phyloP scores from a whole-genome alignment of 2,113 vertebrate species.

The Alosa alosa region DNA sequence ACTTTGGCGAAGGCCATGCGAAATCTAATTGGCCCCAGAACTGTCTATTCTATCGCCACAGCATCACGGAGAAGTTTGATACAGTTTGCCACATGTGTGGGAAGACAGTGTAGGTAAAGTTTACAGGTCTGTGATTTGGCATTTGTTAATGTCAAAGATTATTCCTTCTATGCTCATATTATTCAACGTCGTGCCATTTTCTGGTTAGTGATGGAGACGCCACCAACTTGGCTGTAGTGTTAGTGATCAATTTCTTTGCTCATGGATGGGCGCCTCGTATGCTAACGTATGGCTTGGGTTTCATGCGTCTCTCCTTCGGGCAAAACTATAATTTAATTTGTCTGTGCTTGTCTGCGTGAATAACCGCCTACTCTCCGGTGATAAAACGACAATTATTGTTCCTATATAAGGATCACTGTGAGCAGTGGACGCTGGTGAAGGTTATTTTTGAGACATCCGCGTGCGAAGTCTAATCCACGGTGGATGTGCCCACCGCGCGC shows the following conservation, averaged over 20 bases:
- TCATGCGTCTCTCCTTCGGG: neutral
- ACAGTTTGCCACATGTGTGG: conserved; percentile 63
- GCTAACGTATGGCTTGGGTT: conserved; percentile 1
- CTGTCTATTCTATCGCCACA: conserved; percentile 44
- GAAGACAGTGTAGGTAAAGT: conserved; percentile 33
- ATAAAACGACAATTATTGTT: neutral
- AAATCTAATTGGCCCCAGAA: conserved; percentile 50
- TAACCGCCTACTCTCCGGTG: conserved; percentile 1
- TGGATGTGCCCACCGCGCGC: conserved; percentile 35
- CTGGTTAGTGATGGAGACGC: neutral
- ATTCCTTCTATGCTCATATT: neutral
- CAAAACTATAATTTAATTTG: conserved; percentile 10
- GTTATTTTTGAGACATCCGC: conserved; percentile 22
- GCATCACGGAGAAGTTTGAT: conserved; percentile 64
- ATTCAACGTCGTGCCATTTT: neutral
- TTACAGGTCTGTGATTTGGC: neutral
- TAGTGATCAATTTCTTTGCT: neutral
- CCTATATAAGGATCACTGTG: conserved; percentile 1
- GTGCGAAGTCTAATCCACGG: conserved; percentile 35
- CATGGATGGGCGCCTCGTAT: neutral
- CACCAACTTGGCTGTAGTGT: neutral
- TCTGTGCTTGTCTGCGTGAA: neutral
- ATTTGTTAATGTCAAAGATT: neutral
- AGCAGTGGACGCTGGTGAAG: conserved; percentile 3
- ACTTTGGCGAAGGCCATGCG: neutral